Percentiles rank a stretch among this genome's conserved stretches.
phyloP scores from a whole-genome alignment of 2,888 invertebrate genomes.

The Cephus sareptanus region DNA sequence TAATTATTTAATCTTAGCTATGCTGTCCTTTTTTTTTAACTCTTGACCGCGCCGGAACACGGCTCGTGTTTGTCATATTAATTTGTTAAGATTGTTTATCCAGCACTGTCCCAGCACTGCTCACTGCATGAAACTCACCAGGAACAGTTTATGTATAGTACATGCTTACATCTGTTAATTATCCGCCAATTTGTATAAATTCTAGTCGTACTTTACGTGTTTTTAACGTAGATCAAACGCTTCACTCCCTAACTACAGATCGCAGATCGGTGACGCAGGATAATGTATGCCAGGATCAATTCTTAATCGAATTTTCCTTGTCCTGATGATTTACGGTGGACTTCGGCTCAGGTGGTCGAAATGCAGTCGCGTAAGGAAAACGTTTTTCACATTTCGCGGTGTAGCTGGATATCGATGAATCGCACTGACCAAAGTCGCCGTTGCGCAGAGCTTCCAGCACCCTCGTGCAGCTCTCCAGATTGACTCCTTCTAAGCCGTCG shows the following conservation, averaged over 20 bases:
- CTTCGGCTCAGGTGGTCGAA: conserved; percentile 64
- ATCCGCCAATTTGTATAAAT: conserved; percentile 33
- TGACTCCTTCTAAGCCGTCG: conserved; percentile 65
- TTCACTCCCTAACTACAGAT: conserved; percentile 22
- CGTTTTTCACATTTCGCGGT: conserved; percentile 77
- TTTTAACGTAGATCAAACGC: conserved; percentile 27
- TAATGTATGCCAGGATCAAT: conserved; percentile 54
- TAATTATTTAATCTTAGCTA: conserved; percentile 36
- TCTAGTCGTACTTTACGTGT: conserved; percentile 24
- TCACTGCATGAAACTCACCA: conserved; percentile 33
- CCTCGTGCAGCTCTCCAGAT: conserved; percentile 81
- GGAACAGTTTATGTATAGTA: conserved; percentile 46
- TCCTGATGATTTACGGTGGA: conserved; percentile 53
- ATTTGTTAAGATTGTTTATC: conserved; percentile 55
- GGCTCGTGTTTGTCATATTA: conserved; percentile 37
- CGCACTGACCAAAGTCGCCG: conserved; percentile 84
- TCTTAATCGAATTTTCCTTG: conserved; percentile 56
- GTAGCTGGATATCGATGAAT: conserved; percentile 76
- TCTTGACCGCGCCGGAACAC: conserved; percentile 29
- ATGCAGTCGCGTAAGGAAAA: conserved; percentile 85
- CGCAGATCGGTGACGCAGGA: conserved; percentile 13
- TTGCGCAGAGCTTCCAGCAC: conserved; percentile 81
- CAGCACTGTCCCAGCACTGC: conserved; percentile 42
- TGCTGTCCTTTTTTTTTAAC: conserved; percentile 28
- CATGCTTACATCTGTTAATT: conserved; percentile 34